Base-by-base conservation (phyloP, 2,113 vertebrate genomes). In the Apus apus region DNA sequence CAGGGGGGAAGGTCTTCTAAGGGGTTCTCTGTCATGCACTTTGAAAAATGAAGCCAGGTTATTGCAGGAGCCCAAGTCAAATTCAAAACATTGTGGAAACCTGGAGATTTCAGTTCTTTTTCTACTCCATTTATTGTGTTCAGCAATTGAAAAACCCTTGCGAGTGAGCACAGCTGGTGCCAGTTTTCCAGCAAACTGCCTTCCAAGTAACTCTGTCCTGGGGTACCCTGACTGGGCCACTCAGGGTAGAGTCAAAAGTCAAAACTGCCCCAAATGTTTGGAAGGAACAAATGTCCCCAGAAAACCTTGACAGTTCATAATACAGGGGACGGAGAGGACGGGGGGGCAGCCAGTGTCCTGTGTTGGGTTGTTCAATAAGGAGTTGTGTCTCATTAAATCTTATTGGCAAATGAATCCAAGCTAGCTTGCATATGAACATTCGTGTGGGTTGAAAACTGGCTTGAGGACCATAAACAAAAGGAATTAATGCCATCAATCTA, bases 381-480 rank as follows among this genome's bases (percentile, higher is more conserved):
- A 64, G 58, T 16, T 71, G 53, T 51, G 58, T 94, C 89, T 95
- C 77, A 93, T 60, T 94, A 90, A 87, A 85, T 78, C 51, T 53
- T 71, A 36, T 85, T 92, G 95, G 92, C 90, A 96, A 27, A 71
- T 88, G 29, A 85, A 84, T 61, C 34, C 75, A 77, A 88, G 71
- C 48, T 62, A 72, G 64, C 90, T 95, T 77, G 60, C 72, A 81
- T 74, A 38, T 45, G 93, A 96, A 56, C 79, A 88, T 94, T 84
- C 3, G 15, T 95, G 94, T 95, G 93, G 95, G 94, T 67, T 96
- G 94, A 93, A 93, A 96, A 67, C 96, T 95, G 94, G 94, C 95
- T 96, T 70, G 79, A 94, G 83, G 92, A 96, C 85, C 90, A 84
- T 96, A 96, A 96, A 96, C 96, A 96, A 86, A 83, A 88, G 91